Conservation (phyloP, 2,888 invertebrate genomes). For the Cantharis nigra region DNA sequence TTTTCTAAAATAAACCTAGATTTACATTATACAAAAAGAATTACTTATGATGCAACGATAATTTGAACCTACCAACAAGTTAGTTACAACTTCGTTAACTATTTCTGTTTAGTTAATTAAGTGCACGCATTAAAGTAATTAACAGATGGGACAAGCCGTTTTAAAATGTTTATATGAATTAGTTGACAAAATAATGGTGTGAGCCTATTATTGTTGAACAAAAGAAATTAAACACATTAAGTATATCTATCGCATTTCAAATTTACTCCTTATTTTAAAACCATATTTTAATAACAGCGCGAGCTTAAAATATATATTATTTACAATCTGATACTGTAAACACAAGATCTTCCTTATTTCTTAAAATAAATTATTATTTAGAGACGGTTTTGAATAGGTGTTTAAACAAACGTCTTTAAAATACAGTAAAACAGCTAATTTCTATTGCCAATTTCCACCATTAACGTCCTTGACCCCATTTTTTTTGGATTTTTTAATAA, state of each 20-base stretch:
- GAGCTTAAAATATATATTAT: neutral
- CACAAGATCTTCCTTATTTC: neutral
- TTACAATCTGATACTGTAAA: neutral
- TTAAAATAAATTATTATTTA: neutral
- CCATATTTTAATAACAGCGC: neutral
- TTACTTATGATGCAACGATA: neutral
- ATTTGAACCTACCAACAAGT: neutral
- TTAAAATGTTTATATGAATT: neutral
- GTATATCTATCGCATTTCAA: neutral
- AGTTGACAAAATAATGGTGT: neutral
- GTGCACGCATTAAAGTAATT: neutral
- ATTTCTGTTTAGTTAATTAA: neutral
- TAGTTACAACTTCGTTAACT: neutral
- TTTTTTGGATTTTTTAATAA: neutral
- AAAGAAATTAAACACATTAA: neutral
- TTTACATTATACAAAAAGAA: neutral
- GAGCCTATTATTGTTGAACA: neutral
- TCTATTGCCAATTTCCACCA: neutral
- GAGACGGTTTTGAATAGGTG: neutral
- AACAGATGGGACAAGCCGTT: neutral
- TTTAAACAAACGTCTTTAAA: neutral
- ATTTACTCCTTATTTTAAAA: neutral
- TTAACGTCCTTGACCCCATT: neutral
- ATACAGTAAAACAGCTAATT: neutral
- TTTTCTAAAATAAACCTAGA: constrained; percentile 5